Percentiles rank a stretch among this genome's conserved stretches.
Conservation (phyloP, 2,888 invertebrate genomes). For the Apoderus coryli region DNA sequence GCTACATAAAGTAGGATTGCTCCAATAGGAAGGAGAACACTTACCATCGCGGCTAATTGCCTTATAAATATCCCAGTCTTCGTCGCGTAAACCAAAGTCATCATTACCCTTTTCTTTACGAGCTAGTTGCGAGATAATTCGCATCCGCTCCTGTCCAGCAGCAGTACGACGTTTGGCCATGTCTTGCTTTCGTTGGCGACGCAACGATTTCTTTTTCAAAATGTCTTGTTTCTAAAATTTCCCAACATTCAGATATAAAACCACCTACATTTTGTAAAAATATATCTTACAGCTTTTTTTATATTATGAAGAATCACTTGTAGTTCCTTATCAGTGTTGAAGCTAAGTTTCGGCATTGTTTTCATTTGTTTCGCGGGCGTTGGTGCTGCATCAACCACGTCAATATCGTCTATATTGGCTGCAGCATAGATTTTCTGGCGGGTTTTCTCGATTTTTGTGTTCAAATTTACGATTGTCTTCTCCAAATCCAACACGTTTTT, state of each 20-base stretch:
- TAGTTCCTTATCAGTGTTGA: slow-evolving; percentile 30
- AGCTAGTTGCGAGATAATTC: slow-evolving; percentile 82
- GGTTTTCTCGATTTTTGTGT: slow-evolving; percentile 59
- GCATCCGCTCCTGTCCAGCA: slow-evolving; percentile 90
- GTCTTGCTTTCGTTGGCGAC: slow-evolving; percentile 70
- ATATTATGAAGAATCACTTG: slow-evolving; percentile 39
- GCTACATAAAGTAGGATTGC: too few species aligned
- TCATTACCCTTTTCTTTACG: slow-evolving; percentile 64
- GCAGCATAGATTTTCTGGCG: slow-evolving; percentile 60
- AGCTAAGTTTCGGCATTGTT: too few species aligned
- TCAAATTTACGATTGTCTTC: slow-evolving; percentile 53
- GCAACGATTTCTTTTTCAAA: slow-evolving; percentile 51
- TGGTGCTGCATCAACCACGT: slow-evolving; percentile 31
- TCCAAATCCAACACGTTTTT: slow-evolving; percentile 66
- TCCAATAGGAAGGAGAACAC: slow-evolving; percentile 6
- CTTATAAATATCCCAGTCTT: slow-evolving; percentile 96
- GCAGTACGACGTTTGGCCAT: slow-evolving; percentile 81
- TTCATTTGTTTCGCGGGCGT: slow-evolving; percentile 34
- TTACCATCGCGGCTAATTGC: slow-evolving; percentile 53
- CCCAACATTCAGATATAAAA: too few species aligned
- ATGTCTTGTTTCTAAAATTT: slow-evolving; percentile 49
- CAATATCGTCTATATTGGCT: slow-evolving; percentile 42
- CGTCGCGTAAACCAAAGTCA: slow-evolving; percentile 86
- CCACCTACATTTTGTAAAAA: too few species aligned
- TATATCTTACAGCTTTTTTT: slow-evolving; percentile 42